Conservation (phyloP, 2,888 invertebrate species). For the Tetropium fuscum region DNA sequence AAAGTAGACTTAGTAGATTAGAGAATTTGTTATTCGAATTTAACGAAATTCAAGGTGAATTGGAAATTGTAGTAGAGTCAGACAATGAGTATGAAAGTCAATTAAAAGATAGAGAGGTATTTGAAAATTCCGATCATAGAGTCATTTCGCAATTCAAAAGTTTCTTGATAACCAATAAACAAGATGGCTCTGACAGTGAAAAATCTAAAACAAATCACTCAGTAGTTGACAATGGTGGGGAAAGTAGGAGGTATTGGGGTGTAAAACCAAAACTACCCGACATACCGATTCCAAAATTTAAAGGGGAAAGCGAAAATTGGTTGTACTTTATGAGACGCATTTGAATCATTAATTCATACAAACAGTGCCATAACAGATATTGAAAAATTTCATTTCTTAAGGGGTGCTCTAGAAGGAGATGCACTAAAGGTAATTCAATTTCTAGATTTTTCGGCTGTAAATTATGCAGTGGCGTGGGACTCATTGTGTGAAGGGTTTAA, state of each 20-base stretch:
- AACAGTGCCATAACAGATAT: constrained; percentile 27
- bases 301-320: constrained; percentile 23
- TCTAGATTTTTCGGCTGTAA: constrained; percentile 32
- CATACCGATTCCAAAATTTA: constrained; percentile 15
- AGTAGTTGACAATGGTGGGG: neutral
- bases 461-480: constrained; percentile 33
- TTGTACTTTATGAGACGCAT: constrained; percentile 33
- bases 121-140: neutral
- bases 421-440: constrained; percentile 26
- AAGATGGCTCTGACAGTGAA: neutral
- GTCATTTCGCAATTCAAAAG: neutral
- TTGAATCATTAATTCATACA: constrained; percentile 30
- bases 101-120: neutral
- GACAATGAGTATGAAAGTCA: neutral
- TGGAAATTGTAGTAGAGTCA: neutral
- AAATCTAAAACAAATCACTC: neutral
- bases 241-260: neutral
- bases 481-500: constrained; percentile 31
- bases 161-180: too few species aligned
- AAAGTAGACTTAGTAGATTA: neutral
- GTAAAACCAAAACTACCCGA: neutral
- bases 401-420: constrained; percentile 12
- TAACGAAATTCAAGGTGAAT: neutral
- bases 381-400: constrained; percentile 32
- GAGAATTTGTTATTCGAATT: neutral